phyloP scores from a whole-genome alignment of 2,113 vertebrate species.

The Leucoraja erinaceus region DNA sequence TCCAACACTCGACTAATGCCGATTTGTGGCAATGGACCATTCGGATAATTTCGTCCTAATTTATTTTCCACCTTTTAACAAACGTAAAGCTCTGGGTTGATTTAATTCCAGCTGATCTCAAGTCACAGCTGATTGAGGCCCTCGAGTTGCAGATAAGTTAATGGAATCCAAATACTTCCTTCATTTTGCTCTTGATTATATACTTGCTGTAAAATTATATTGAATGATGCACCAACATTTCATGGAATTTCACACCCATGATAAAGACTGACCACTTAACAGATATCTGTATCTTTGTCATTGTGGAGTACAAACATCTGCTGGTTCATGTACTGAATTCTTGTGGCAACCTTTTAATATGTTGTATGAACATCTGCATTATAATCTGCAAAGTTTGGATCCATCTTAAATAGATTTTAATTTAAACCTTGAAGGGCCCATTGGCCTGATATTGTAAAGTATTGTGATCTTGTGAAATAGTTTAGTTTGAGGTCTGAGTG shows the following conservation, averaged over 20 bases:
- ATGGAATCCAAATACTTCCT: neutral
- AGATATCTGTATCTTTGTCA: neutral
- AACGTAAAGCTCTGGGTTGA: neutral
- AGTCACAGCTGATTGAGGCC: neutral
- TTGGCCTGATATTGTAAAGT: neutral
- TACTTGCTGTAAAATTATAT: neutral
- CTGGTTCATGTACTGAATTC: neutral
- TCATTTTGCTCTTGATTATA: neutral
- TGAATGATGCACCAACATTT: neutral
- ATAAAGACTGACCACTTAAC: no score
- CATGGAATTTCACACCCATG: neutral
- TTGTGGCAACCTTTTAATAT: neutral
- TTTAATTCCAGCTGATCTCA: constrained; percentile 9
- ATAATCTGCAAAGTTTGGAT: neutral
- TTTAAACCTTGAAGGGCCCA: neutral
- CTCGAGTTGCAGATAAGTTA: neutral
- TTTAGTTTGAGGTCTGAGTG: neutral
- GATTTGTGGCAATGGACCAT: neutral
- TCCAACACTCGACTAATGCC: neutral
- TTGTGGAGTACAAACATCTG: neutral
- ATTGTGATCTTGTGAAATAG: neutral
- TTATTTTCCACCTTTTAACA: neutral
- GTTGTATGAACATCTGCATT: neutral
- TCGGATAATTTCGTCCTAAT: neutral
- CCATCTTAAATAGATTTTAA: neutral